phyloP scores from a whole-genome alignment of 2,888 invertebrate genomes.

The Ormyrus nitidulus region DNA sequence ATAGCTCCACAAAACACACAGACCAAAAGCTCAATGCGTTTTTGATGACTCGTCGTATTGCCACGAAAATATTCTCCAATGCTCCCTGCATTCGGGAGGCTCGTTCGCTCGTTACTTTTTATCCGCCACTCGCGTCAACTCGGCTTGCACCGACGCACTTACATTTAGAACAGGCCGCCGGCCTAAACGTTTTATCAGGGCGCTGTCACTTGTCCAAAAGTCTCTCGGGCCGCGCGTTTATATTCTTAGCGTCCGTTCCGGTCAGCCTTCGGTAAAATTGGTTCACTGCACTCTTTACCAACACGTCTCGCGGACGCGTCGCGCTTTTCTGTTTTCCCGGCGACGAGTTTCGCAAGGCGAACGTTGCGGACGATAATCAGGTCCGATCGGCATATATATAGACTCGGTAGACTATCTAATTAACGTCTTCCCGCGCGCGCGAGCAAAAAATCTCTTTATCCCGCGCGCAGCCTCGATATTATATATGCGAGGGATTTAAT shows the following conservation, averaged over 20 bases:
- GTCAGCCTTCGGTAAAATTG: not conserved
- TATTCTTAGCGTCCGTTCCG: conserved; percentile 7
- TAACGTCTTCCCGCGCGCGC: conserved; percentile 28
- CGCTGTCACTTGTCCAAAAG: conserved; percentile 14
- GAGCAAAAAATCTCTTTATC: not conserved
- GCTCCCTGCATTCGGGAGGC: not conserved
- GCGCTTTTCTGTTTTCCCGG: not conserved
- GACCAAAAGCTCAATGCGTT: not conserved
- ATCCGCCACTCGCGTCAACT: conserved; percentile 17
- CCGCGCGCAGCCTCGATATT: not conserved
- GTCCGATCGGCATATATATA: not conserved
- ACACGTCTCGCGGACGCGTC: too few relatives aligned
- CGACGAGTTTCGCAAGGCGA: not conserved
- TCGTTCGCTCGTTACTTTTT: conserved; percentile 11
- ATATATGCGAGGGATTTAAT: not conserved
- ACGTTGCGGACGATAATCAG: conserved; percentile 2
- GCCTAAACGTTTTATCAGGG: not conserved
- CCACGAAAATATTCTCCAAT: conserved; percentile 30
- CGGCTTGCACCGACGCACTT: not conserved
- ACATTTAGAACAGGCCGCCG: conserved; percentile 14
- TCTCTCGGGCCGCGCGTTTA: too few relatives aligned
- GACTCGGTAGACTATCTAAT: conserved; percentile 13
- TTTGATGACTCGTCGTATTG: too few relatives aligned
- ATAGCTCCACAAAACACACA: not conserved
- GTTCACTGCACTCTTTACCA: conserved; percentile 21